Evolutionary conservation across 2,888 invertebrate genomes (phyloP).

Genomic region (Apomyelois bistriatella): DNA sequence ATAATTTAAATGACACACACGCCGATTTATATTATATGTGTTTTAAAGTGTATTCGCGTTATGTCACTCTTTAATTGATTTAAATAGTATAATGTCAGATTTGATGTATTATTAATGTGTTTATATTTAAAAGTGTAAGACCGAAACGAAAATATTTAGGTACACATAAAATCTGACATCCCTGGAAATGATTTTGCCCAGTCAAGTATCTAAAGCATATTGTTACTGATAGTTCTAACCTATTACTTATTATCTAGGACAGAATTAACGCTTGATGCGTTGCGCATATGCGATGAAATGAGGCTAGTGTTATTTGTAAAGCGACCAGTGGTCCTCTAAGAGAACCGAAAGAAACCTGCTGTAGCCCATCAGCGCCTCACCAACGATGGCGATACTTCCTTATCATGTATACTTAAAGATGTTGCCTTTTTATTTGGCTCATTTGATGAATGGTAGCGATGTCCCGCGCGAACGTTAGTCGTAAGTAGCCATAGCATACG

Average conservation of each 20-base stretch:
- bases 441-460: constrained; percentile 15
- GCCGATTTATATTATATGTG: not conserved
- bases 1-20: not conserved
- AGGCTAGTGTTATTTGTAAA: not conserved
- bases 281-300: not conserved
- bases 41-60: not conserved
- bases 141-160: no score
- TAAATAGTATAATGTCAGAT: not conserved
- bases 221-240: not conserved
- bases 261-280: not conserved
- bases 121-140: no score
- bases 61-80: not conserved
- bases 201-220: no score
- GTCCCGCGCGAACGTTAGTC: constrained; percentile 19
- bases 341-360: not conserved
- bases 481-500: constrained; percentile 19
- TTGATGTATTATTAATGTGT: no score
- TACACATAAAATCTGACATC: no score
- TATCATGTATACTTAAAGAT: constrained; percentile 5
- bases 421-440: constrained; percentile 14
- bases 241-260: not conserved
- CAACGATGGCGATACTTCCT: constrained; percentile 5
- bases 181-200: no score
- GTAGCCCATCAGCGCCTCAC: not conserved
- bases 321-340: not conserved